These are phyloP conservation scores for Sarcophaga rosellei DNA, from an alignment of 2,888 invertebrate genomes.

Conservation along the genomic window DNA sequence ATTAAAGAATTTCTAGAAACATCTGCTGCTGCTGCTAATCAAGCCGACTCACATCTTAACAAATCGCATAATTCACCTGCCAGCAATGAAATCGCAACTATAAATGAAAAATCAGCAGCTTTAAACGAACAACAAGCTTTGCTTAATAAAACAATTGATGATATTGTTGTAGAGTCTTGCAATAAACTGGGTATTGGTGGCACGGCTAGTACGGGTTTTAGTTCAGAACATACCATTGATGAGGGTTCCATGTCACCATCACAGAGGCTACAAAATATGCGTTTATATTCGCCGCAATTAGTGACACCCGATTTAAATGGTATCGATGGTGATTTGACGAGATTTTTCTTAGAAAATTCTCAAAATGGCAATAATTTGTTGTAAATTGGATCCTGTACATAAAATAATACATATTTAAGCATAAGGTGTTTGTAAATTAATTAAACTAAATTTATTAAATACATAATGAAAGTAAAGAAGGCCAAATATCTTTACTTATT, in stretches of 20 bases:
- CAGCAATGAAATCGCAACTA: slow-evolving; percentile 77
- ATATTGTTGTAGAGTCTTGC: slow-evolving; percentile 80
- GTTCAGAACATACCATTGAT: slow-evolving; percentile 76
- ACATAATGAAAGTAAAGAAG: background rate
- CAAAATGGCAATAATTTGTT: slow-evolving; percentile 52
- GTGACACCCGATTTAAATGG: slow-evolving; percentile 60
- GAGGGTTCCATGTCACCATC: slow-evolving; percentile 84
- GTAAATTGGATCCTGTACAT: slow-evolving; percentile 34
- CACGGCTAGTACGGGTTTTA: slow-evolving; percentile 67
- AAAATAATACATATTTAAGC: background rate
- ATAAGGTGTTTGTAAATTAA: background rate
- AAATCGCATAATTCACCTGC: slow-evolving; percentile 81
- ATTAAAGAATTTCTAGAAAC: slow-evolving; percentile 76
- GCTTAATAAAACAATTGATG: slow-evolving; percentile 78
- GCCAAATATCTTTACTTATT: background rate
- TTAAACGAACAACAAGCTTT: slow-evolving; percentile 74
- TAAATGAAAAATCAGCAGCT: slow-evolving; percentile 53
- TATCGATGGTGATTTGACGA: slow-evolving; percentile 64
- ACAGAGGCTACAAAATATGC: slow-evolving; percentile 85
- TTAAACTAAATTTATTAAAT: background rate
- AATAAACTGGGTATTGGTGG: slow-evolving; percentile 79
- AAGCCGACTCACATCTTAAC: slow-evolving; percentile 27
- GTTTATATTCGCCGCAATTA: slow-evolving; percentile 82
- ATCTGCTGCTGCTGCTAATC: slow-evolving; percentile 24
- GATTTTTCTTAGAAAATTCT: slow-evolving; percentile 68